Conservation (phyloP, 2,797 vertebrate species). For the Chelonia mydas region DNA sequence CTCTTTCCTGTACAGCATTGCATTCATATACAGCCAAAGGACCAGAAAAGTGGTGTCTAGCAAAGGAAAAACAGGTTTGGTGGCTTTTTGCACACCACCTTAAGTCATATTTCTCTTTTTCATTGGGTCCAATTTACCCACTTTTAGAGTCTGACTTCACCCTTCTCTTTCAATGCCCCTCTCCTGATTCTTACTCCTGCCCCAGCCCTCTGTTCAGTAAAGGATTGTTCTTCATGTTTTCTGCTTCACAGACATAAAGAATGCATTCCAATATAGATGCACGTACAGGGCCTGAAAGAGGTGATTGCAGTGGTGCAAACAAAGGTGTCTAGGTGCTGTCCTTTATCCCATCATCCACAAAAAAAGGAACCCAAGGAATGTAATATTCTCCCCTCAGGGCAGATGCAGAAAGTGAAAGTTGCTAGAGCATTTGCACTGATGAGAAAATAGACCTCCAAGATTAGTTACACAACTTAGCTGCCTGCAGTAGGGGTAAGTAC, state of each 20-base stretch:
- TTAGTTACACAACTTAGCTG: not conserved
- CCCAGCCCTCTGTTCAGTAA: not conserved
- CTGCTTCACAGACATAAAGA: not conserved
- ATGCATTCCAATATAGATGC: not conserved
- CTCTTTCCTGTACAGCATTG: not conserved
- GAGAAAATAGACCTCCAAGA: not conserved
- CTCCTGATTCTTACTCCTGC: not conserved
- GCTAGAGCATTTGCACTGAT: not conserved
- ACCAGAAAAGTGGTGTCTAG: not conserved
- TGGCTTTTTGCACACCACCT: not conserved
- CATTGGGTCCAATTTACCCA: not conserved
- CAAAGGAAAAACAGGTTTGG: not conserved
- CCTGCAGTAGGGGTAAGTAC: not conserved
- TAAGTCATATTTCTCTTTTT: not conserved
- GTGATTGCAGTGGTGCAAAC: not conserved
- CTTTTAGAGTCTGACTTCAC: not conserved
- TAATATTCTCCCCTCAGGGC: not conserved
- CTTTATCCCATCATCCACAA: too few relatives aligned
- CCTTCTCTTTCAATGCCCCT: not conserved
- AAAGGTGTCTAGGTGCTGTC: not conserved
- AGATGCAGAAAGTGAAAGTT: not conserved
- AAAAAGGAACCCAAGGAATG: not conserved
- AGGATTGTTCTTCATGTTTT: not conserved
- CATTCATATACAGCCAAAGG: not conserved
- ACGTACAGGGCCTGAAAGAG: fast-evolving